Evolutionary conservation across 2,888 invertebrate genomes (phyloP).

Genomic region (Drosophila diplacantha): DNA sequence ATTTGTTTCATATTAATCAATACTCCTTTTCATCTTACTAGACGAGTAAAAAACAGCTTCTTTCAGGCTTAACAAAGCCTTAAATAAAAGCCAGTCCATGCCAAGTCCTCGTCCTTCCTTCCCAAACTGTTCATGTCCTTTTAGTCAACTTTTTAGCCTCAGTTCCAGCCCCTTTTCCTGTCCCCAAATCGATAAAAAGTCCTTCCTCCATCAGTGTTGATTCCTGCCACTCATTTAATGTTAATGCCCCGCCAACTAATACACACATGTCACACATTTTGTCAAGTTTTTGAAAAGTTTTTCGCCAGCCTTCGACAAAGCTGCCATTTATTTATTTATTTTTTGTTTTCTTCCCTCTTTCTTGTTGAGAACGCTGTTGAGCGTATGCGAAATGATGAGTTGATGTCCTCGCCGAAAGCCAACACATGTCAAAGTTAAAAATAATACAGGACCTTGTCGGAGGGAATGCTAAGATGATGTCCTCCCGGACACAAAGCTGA

Average conservation of each 20-base stretch:
- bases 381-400: constrained; percentile 54
- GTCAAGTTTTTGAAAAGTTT: constrained; percentile 66
- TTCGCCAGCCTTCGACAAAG: constrained; percentile 48
- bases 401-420: constrained; percentile 63
- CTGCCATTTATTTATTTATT: constrained; percentile 41
- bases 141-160: neutral
- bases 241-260: constrained; percentile 57
- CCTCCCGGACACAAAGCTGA: constrained; percentile 24
- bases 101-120: neutral
- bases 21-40: no score
- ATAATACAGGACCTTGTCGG: constrained; percentile 49
- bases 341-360: neutral
- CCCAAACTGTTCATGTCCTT: neutral
- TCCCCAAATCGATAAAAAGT: constrained; percentile 27
- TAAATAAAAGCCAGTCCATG: neutral
- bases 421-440: constrained; percentile 71
- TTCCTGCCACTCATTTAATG: constrained; percentile 65
- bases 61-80: no score
- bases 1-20: neutral
- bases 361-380: constrained; percentile 41
- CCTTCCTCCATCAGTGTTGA: constrained; percentile 36
- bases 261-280: constrained; percentile 52
- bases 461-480: constrained; percentile 25
- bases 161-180: neutral
- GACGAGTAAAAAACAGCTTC: no score